phyloP scores from a whole-genome alignment of 2,797 vertebrate genomes.

The Sebastes ruberrimus region DNA sequence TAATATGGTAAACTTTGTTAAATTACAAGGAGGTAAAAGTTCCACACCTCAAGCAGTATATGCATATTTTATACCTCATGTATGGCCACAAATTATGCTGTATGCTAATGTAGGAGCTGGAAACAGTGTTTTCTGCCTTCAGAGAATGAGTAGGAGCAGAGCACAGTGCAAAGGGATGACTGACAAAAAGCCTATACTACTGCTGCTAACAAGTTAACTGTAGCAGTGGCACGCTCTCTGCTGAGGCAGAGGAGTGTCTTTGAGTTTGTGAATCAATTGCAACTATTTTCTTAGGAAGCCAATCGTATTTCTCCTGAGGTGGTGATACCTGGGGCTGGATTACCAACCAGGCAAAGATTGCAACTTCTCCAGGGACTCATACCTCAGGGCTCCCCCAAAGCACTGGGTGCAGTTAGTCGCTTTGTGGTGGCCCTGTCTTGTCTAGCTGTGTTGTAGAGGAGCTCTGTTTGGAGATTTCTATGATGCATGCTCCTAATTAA shows the following conservation, averaged over 20 bases:
- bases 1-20: not conserved
- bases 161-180: not conserved
- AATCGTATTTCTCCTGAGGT: conserved; percentile 1
- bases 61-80: not conserved
- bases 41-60: not conserved
- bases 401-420: not conserved
- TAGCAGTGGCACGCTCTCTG: not conserved
- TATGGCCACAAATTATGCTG: not conserved
- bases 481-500: not conserved
- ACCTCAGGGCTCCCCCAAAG: too few species aligned
- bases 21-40: not conserved
- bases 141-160: not conserved
- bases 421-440: not conserved
- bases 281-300: not conserved
- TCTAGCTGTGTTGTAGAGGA: not conserved
- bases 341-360: not conserved
- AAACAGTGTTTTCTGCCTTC: not conserved
- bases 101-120: not conserved
- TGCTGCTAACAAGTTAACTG: not conserved
- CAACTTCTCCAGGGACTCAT: not conserved
- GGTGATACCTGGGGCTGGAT: not conserved
- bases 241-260: not conserved
- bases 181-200: not conserved
- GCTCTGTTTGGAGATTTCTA: not conserved
- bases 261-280: not conserved